phyloP scores from a whole-genome alignment of 1,140 invertebrate species.

The Eupeodes corollae region DNA sequence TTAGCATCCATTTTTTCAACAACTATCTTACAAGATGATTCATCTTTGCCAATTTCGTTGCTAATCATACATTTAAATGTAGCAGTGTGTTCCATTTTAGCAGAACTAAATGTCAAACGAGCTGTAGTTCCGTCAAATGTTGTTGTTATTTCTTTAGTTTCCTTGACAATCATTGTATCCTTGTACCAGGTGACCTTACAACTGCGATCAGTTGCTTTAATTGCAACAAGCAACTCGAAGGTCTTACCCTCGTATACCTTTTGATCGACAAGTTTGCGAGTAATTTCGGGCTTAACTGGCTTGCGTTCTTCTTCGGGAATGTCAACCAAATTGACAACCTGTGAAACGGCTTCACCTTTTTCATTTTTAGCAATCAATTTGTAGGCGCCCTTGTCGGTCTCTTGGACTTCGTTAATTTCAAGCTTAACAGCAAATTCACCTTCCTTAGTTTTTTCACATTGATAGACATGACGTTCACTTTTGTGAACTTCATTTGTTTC shows the following conservation, averaged over 20 bases:
- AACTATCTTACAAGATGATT: conserved; percentile 63
- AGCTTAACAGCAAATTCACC: conserved; percentile 73
- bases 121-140: conserved; percentile 74
- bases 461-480: conserved; percentile 39
- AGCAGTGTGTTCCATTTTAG: conserved; percentile 56
- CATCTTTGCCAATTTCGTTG: conserved; percentile 73
- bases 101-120: conserved; percentile 57
- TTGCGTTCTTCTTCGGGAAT: conserved; percentile 48
- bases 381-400: conserved; percentile 75
- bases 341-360: conserved; percentile 85
- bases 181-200: conserved; percentile 79
- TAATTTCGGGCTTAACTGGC: conserved; percentile 51
- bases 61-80: conserved; percentile 67
- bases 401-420: conserved; percentile 69
- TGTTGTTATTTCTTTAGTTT: conserved; percentile 53
- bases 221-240: conserved; percentile 61
- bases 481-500: conserved; percentile 66
- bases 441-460: conserved; percentile 29
- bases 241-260: conserved; percentile 63
- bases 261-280: conserved; percentile 56
- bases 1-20: conserved; percentile 40
- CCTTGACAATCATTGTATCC: conserved; percentile 59
- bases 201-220: conserved; percentile 62
- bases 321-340: conserved; percentile 73
- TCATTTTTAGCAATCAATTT: conserved; percentile 86